Percentiles rank a stretch among this genome's conserved stretches.
Conservation (phyloP, 2,113 vertebrate genomes). For the Calidris pugnax region DNA sequence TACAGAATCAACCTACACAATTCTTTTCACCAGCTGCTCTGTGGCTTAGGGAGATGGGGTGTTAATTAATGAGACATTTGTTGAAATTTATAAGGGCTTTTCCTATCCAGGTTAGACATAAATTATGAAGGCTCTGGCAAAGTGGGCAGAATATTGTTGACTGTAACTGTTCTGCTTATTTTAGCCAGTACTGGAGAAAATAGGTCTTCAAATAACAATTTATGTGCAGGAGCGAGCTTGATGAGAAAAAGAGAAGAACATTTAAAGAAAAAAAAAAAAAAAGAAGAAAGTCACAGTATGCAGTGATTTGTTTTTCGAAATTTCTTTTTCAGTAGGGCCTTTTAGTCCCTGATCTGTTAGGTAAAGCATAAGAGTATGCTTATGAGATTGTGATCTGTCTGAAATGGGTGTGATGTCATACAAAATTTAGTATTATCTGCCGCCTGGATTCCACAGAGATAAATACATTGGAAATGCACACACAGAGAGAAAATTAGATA, state of each 20-base stretch:
- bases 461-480: not conserved
- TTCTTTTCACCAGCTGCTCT: conserved; percentile 71
- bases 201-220: conserved; percentile 57
- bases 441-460: conserved; percentile 2
- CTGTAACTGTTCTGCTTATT: conserved; percentile 52
- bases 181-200: conserved; percentile 36
- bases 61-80: conserved; percentile 75
- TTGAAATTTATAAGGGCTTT: conserved; percentile 67
- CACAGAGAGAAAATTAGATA: not conserved
- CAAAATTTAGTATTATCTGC: not conserved
- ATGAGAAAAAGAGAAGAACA: conserved; percentile 7
- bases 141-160: conserved; percentile 52
- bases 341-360: not conserved
- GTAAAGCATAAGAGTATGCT: not conserved
- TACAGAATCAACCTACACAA: conserved; percentile 57
- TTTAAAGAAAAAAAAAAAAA: not conserved
- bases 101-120: conserved; percentile 62
- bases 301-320: conserved; percentile 10
- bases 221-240: not conserved
- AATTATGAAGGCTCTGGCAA: conserved; percentile 51
- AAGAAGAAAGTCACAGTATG: not conserved
- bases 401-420: conserved; percentile 34
- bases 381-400: not conserved
- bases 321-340: not conserved
- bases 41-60: conserved; percentile 72